Conservation (phyloP, 2,797 vertebrate genomes). For the Platyrinchus mystaceus region DNA sequence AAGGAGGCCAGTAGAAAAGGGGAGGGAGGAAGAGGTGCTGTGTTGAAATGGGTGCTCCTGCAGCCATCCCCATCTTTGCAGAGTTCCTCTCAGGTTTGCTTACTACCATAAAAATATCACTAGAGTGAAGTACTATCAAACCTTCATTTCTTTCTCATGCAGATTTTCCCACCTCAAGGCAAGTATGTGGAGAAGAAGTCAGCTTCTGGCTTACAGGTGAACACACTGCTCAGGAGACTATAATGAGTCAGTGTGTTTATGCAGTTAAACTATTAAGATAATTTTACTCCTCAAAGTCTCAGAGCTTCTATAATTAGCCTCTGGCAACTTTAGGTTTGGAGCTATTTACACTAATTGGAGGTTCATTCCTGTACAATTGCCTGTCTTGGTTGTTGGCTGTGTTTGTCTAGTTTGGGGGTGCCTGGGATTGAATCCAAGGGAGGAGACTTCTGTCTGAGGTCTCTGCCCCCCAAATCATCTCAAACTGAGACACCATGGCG, state of each 20-base stretch:
- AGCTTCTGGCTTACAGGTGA: neutral
- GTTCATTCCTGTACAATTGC: neutral
- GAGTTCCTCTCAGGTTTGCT: neutral
- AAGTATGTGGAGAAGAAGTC: rapidly evolving
- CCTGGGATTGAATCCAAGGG: neutral
- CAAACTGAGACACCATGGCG: neutral
- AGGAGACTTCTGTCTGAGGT: neutral
- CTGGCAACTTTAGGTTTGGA: neutral
- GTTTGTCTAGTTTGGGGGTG: rapidly evolving
- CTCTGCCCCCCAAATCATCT: neutral
- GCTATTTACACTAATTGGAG: neutral
- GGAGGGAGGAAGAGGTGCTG: neutral
- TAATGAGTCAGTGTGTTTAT: neutral
- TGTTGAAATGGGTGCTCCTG: neutral
- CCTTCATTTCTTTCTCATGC: neutral
- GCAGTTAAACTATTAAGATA: neutral
- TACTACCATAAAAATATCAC: neutral
- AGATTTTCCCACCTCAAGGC: neutral
- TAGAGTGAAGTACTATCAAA: neutral
- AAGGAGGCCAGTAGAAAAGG: neutral
- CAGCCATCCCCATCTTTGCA: neutral
- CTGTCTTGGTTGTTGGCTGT: neutral
- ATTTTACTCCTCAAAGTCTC: neutral
- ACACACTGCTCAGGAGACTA: neutral
- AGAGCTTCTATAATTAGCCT: neutral